phyloP scores from a whole-genome alignment of 2,797 vertebrate genomes.

The Argya squamiceps region DNA sequence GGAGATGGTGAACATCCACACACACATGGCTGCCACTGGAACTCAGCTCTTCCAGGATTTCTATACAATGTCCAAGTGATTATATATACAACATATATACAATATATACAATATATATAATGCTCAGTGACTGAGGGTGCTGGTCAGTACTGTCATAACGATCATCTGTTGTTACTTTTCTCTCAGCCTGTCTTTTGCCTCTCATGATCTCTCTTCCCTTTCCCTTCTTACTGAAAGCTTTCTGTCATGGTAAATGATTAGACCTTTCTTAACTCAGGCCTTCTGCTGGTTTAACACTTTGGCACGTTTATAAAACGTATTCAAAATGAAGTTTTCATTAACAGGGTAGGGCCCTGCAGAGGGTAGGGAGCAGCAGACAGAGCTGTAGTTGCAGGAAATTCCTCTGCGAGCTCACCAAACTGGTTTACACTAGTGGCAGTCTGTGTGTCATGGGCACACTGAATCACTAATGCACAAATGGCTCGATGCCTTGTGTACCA shows the following conservation, averaged over 20 bases:
- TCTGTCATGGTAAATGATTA: not conserved
- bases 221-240: not conserved
- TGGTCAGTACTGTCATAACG: not conserved
- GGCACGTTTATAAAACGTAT: not conserved
- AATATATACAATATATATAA: no score
- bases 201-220: not conserved
- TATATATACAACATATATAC: no score
- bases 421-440: not conserved
- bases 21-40: not conserved
- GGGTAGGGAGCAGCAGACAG: not conserved
- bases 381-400: slow-evolving; percentile 31
- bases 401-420: slow-evolving; percentile 14
- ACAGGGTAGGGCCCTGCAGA: not conserved
- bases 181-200: not conserved
- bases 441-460: not conserved
- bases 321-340: not conserved
- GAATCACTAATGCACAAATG: not conserved
- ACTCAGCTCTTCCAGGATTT: not conserved
- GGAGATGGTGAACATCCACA: not conserved
- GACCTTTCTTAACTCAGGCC: not conserved
- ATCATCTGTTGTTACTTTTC: not conserved
- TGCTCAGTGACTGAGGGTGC: not conserved
- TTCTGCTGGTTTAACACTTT: not conserved
- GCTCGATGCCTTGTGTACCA: not conserved
- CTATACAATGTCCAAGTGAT: not conserved